Evolutionary conservation across 2,113 vertebrate genomes (phyloP).

Genomic region (Bubalus kerabau): DNA sequence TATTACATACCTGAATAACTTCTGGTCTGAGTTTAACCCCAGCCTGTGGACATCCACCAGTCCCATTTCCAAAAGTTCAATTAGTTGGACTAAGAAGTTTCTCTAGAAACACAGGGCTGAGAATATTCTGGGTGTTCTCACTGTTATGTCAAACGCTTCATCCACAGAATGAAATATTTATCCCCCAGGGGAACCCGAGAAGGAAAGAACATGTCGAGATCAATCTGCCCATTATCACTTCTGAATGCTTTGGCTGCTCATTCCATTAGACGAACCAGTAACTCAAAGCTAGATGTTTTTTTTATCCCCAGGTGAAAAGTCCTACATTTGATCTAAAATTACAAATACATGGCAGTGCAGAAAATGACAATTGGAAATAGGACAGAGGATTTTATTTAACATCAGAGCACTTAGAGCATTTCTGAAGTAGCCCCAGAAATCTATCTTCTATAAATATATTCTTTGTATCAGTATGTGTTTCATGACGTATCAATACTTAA

Average conservation of each 20-base stretch:
- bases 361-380: slow-evolving; percentile 43
- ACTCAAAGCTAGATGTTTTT: slow-evolving; percentile 46
- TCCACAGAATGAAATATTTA: slow-evolving; percentile 53
- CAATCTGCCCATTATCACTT: slow-evolving; percentile 53
- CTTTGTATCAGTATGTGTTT: neutral
- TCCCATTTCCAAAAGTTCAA: slow-evolving; percentile 8
- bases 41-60: neutral
- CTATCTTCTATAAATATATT: neutral
- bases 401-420: neutral
- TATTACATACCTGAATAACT: neutral
- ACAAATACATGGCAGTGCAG: neutral
- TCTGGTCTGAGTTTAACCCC: neutral
- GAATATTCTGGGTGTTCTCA: slow-evolving; percentile 5
- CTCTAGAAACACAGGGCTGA: neutral
- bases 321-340: slow-evolving; percentile 50
- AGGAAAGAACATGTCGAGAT: slow-evolving; percentile 41
- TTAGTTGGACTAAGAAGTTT: neutral
- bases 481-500: neutral
- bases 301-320: slow-evolving; percentile 49
- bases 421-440: neutral
- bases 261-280: slow-evolving; percentile 53
- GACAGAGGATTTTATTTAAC: slow-evolving; percentile 15
- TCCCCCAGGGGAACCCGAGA: neutral
- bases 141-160: slow-evolving; percentile 10
- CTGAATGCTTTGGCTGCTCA: slow-evolving; percentile 26